Conservation (phyloP, 2,113 vertebrate species). For the Myotis brandtii region DNA sequence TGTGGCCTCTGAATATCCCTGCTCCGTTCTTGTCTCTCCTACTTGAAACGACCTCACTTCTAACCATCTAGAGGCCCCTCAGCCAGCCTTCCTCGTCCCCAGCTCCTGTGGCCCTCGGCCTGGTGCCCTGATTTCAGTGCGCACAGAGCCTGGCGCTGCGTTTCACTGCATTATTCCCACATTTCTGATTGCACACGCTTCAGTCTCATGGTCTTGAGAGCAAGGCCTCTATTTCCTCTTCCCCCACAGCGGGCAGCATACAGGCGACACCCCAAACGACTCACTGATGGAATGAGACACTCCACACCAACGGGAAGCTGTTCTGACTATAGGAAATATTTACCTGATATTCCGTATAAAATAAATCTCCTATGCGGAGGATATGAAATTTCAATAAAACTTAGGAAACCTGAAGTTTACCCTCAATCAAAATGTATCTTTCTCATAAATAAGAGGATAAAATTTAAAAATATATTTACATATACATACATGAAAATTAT, state of each 20-base stretch:
- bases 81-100: not conserved
- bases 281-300: not conserved
- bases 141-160: not conserved
- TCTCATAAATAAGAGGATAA: not conserved
- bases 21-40: not conserved
- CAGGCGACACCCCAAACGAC: not conserved
- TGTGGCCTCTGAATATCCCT: not conserved
- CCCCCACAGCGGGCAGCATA: fast-evolving
- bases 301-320: not conserved
- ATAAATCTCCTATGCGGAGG: not conserved
- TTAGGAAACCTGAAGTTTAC: not conserved
- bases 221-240: not conserved
- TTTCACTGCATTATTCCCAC: not conserved
- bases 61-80: not conserved
- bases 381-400: not conserved
- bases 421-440: not conserved
- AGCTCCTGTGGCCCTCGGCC: not conserved
- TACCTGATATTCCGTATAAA: not conserved
- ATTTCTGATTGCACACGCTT: not conserved
- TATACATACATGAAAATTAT: not conserved
- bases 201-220: not conserved
- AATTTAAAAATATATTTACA: not conserved
- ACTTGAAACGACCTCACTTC: not conserved
- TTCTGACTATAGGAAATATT: not conserved
- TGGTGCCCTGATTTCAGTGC: not conserved